phyloP scores from a whole-genome alignment of 1,140 invertebrate species.

The Parapsyche elsis region DNA sequence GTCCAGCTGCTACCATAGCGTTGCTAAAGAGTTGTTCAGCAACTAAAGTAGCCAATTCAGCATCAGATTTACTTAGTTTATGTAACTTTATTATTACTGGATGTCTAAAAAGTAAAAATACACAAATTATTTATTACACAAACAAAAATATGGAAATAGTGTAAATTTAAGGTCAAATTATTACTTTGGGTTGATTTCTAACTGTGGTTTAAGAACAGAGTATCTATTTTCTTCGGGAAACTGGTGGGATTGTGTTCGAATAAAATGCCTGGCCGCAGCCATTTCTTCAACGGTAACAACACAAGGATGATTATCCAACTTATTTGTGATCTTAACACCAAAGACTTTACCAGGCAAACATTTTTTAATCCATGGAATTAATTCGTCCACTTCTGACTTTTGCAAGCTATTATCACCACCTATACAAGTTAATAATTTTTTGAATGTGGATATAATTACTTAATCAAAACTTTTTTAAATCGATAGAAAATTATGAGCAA shows the following conservation, averaged over 20 bases:
- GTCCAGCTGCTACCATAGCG: constrained; percentile 93
- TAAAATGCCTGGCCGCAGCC: constrained; percentile 94
- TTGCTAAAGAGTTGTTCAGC: constrained; percentile 93
- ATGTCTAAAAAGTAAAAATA: constrained; percentile 74
- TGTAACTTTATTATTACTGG: constrained; percentile 91
- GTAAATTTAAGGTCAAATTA: constrained; percentile 44
- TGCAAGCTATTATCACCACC: constrained; percentile 76
- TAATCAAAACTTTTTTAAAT: not conserved
- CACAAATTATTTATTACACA: not conserved
- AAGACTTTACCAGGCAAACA: constrained; percentile 82
- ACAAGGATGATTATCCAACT: constrained; percentile 90
- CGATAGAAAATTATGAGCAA: constrained; percentile 15
- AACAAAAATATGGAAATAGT: not conserved
- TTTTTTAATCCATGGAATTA: constrained; percentile 83
- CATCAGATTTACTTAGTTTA: constrained; percentile 77
- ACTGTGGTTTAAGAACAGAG: constrained; percentile 86
- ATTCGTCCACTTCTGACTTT: constrained; percentile 77
- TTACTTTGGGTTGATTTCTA: constrained; percentile 94
- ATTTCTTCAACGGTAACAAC: constrained; percentile 95
- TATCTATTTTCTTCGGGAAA: constrained; percentile 88
- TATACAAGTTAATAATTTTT: constrained; percentile 53
- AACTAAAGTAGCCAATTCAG: constrained; percentile 84
- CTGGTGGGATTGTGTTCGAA: constrained; percentile 87
- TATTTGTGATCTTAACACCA: constrained; percentile 83
- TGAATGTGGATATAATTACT: not conserved